These are phyloP conservation scores for Lottia gigantea DNA, from an alignment of 2,888 invertebrate species.

Conservation along the genomic window DNA sequence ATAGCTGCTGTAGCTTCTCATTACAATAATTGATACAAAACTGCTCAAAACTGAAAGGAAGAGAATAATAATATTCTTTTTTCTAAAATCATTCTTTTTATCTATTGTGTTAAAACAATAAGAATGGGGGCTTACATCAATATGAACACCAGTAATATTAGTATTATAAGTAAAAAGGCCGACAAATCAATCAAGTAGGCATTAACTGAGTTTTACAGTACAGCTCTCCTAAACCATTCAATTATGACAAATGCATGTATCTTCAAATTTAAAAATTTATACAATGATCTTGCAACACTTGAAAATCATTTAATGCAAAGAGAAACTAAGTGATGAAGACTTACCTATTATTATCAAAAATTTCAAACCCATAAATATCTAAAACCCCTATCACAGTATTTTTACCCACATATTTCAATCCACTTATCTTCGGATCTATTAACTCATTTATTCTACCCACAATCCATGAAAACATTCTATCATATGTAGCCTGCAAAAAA, in stretches of 20 bases:
- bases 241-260: too few species aligned
- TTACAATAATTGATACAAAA: conserved; percentile 99
- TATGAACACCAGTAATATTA: too few species aligned
- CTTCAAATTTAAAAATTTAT: too few species aligned
- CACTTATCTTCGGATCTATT: conserved; percentile 78
- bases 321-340: neutral
- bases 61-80: conserved; percentile 1
- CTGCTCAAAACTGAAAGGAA: conserved; percentile 81
- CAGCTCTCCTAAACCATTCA: too few species aligned
- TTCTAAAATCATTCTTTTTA: too few species aligned
- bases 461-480: conserved; percentile 93
- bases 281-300: too few species aligned
- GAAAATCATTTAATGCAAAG: too few species aligned
- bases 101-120: too few species aligned
- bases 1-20: conserved; percentile 96
- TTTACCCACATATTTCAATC: conserved; percentile 71
- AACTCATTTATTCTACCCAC: conserved; percentile 91
- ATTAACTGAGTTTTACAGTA: too few species aligned
- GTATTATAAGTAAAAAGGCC: too few species aligned
- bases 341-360: conserved; percentile 93
- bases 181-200: too few species aligned
- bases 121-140: too few species aligned
- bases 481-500: conserved; percentile 82
- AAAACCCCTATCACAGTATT: conserved; percentile 91
- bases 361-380: conserved; percentile 99